Evolutionary conservation across 2,888 invertebrate genomes (phyloP), one percentile per base, ranked within the genome.

Genomic region (Pheosia gnoma): DNA sequence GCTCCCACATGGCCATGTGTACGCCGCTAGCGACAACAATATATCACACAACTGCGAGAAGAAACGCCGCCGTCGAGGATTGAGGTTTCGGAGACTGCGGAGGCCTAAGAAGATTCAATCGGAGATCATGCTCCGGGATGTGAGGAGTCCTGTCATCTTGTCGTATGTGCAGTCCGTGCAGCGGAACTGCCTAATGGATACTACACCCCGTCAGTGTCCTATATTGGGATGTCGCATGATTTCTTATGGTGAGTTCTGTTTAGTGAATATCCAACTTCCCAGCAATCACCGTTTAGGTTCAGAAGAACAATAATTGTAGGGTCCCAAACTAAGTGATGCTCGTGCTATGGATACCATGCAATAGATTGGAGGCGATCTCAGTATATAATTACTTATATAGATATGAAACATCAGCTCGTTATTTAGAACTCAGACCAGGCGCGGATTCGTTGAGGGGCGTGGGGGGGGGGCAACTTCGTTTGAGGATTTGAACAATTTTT

Each of bases 121-220:
- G 0, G 93, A 93, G 10, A 77, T 80, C 2, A 81, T 78, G 0
- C 58, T 91, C 8, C 77, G 80, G 2, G 81, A 85, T 13, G 25
- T 79, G 8, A 80, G 81, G 25, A 84, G 75, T 58, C 88, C 91
- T 0, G 70, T 80, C 1, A 89, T 90, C n/a, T 59, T 91, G 57
- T 78, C 81, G 0, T 91, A 82, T 38, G 87, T 91, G 3, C 91
- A 92, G 63, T 83, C 86, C 0, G 86, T 89, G 0, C 93, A 91
- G 72, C 82, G 71, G 61, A 84, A 70, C 59, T 93, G 87, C 38
- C 68, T 92, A 55, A 82, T 81, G 79, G 92, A 93, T 49, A 89
- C 83, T 0, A 91, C 91, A 36, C 84, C 85, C 0, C 69, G 93
- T 3, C 87, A 88, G 8, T 93, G 93, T 57, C 93, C 93, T 0